phyloP scores from a whole-genome alignment of 2,888 invertebrate species.

The Vannuccia rotundouncinata region DNA sequence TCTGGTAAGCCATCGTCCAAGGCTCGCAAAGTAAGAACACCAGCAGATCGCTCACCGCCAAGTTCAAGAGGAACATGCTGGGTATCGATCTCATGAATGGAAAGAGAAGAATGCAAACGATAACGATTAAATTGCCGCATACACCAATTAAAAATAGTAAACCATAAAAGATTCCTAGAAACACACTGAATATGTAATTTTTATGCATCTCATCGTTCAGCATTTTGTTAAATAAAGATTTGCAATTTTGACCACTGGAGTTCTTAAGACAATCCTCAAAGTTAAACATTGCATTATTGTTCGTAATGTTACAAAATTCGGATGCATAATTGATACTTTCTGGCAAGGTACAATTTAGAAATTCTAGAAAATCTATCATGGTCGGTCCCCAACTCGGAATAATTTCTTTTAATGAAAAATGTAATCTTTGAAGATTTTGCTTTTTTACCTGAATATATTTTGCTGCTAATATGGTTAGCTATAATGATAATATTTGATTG shows the following conservation, averaged over 20 bases:
- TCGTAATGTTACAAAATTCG: no score
- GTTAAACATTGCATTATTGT: no score
- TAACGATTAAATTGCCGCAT: conserved; percentile 7
- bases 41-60: conserved; percentile 28
- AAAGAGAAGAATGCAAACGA: conserved; percentile 29
- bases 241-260: neutral
- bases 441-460: no score
- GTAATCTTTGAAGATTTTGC: no score
- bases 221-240: neutral
- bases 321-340: no score
- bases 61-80: conserved; percentile 30
- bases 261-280: neutral
- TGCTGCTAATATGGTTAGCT: no score
- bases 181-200: neutral
- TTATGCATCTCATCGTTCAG: neutral
- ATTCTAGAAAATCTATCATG: no score
- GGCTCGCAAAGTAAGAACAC: conserved; percentile 26
- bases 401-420: no score
- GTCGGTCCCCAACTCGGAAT: no score
- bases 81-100: conserved; percentile 21
- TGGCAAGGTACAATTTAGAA: no score
- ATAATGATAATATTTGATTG: no score
- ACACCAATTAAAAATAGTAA: conserved; percentile 12
- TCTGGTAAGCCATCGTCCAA: conserved; percentile 5
- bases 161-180: neutral